Base-by-base conservation (phyloP, 2,888 invertebrate species). In the Nephrocerus scutellatus region DNA sequence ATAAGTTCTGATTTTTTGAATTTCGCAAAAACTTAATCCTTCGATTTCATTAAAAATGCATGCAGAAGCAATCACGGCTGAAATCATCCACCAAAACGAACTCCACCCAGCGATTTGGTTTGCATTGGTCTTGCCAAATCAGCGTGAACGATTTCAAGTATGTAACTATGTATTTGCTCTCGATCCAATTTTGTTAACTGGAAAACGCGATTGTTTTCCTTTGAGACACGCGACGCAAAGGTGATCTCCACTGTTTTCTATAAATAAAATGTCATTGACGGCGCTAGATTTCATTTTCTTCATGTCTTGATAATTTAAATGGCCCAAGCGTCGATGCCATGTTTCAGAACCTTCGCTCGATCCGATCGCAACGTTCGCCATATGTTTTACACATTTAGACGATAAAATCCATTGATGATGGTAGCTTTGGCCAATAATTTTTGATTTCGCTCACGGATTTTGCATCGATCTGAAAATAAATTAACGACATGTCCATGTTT, bases 11-110 rank as follows among this genome's bases (percentile, higher is more conserved):
- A 42, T 25, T 15, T 10, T 26, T 38, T 42, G n/a, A 41, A 16
- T 19, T 9, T 20, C 5, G 23, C 13, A 12, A 19, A 38, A 5
- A 41, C 35, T 23, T 40, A 34, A 13, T 20, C 32, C 23, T 41
- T 41, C 4, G 36, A 8, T 30, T 41, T 44, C 4, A 36, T 10
- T 30, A 44, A 44, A 16, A 26, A 44, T 4, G 30, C 30, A n/a
- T 7, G 18, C 10, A 20, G n/a, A n/a, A 29, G n/a, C n/a, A n/a
- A n/a, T n/a, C 19, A 9, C 29, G 29, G 10, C 30, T 16, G 19
- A 19, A 10, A 16, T 30, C 30, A 13, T 29, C 29, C 16, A 15
- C 29, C 5, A 29, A 16, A 29, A 29, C 29, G n/a, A 29, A 29
- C 13, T 26, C 20, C 20, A 20, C 20, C 16, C 6, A 23, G 5